Base-by-base conservation (phyloP, 1,140 invertebrate genomes). In the Calliopsis andreniformis region DNA sequence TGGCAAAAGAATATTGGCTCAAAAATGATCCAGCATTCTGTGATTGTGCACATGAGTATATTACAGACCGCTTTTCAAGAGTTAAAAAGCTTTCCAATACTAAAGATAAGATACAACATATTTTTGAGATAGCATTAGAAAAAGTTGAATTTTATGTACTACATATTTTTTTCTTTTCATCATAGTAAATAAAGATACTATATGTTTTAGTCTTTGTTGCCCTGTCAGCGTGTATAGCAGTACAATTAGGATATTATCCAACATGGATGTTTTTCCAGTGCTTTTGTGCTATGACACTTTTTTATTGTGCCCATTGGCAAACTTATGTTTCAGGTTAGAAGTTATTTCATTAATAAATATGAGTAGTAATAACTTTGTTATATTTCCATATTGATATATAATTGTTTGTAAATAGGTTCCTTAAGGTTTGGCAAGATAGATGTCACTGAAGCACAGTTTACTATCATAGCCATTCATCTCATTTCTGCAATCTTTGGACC, bases 271-370 rank as follows among this genome's bases (percentile, higher is more conserved):
- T 99, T 93, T 97, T 98, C 89, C 96, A 96, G 94, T 97, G 97
- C 92, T 98, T 99, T 88, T 96, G 96, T 91, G 98, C 98, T 18
- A 96, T 98, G 91, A 96, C 96, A 16, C 91, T 99, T 58, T 99
- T 99, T 92, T 99, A 99, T 92, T 97, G 96, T 91, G 98, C 99
- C 2, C 99, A 99, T 92, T 99, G 99, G 99, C 98, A 99, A 90
- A 98, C 98, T 0, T 99, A 99, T 93, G 98, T 99, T 28, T 99
- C 97, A 85, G 97, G 97, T 92, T 95, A 90, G 79, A 78, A 35
- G 16, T 62, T n/a, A 25, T 56, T 10, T 43, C n/a, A 7, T 45
- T 32, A 0, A 2, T 43, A 53, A 4, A 12, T 47, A 39, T 49
- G 42, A 30, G 25, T 58, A 47, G 35, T 16, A 20, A 59, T 61